These are phyloP conservation scores for Littorina saxatilis DNA, from an alignment of 1,140 invertebrate genomes.

Conservation along the genomic window DNA sequence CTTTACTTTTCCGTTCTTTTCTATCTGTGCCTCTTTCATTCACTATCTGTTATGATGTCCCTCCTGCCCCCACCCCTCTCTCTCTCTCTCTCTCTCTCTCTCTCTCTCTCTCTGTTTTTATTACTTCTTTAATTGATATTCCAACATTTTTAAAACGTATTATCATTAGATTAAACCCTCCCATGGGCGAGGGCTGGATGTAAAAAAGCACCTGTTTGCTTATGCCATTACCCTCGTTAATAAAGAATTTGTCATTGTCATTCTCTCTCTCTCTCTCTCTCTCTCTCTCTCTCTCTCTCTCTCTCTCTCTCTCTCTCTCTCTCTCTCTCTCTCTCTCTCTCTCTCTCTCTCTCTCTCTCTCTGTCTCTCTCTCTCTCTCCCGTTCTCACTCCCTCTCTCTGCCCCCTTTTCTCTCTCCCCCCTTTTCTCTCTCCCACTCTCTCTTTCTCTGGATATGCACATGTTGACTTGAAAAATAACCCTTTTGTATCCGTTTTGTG, in stretches of 20 bases:
- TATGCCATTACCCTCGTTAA: no score
- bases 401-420: neutral
- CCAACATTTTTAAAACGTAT: no score
- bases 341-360: neutral
- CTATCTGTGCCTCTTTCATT: neutral
- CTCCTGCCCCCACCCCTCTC: neutral
- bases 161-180: no score
- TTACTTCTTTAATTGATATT: no score
- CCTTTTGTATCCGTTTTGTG: no score
- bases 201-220: no score
- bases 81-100: neutral
- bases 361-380: neutral
- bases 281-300: neutral
- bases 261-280: neutral
- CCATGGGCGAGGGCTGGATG: no score
- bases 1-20: neutral
- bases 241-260: no score
- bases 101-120: no score
- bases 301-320: constrained; percentile 1
- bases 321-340: neutral
- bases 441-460: neutral
- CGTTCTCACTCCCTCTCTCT: no score
- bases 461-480: no score
- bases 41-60: no score
- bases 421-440: neutral